Base-by-base conservation (phyloP, 2,113 vertebrate genomes). In the Chamaetylas fuelleborni region DNA sequence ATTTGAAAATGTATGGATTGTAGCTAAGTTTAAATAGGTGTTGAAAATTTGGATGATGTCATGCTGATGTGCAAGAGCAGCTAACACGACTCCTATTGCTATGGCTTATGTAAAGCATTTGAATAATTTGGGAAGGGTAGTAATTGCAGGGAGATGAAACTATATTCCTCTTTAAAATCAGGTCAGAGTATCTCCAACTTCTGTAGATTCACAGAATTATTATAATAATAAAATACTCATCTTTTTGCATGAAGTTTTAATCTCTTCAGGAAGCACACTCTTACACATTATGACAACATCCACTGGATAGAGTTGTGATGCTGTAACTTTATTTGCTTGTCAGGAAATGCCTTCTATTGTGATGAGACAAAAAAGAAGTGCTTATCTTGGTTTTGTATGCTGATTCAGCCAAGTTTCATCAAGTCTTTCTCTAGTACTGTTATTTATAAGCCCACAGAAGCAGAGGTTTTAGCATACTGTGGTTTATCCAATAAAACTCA, bases 401-500 rank as follows among this genome's bases (percentile, higher is more conserved):
- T 26, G 29, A 91, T 36, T 38, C 1, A 25, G 24, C 43, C 61
- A 34, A 81, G 28, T 92, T 89, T 73, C 72, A 69, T 84, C 79
- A 93, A 88, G 47, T 81, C 54, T 94, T 94, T 90, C 81, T 92
- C 71, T 84, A 93, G 76, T 81, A 86, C 53, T 90, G 11, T 61
- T 94, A 92, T 94, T 96, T 96, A 77, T 81, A 81, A n/a, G 65
- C 87, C 88, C 83, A 76, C 66, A 76, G 71, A 77, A 90, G 28
- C 47, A 92, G 53, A 66, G 65, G 28, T 87, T 92, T 96, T 89
- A 31, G 23, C 38, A 87, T 34, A 61, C n/a, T 76, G 70, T 79
- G 40, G 36, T 74, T 95, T 95, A 97, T 87, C 77, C 92, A 60
- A 70, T 72, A 94, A 81, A 92, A 92, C 38, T 89, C 93, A 91